Evolutionary conservation across 2,888 invertebrate species (phyloP), one percentile per base, ranked within the genome.

Genomic region (Catocala sponsa): DNA sequence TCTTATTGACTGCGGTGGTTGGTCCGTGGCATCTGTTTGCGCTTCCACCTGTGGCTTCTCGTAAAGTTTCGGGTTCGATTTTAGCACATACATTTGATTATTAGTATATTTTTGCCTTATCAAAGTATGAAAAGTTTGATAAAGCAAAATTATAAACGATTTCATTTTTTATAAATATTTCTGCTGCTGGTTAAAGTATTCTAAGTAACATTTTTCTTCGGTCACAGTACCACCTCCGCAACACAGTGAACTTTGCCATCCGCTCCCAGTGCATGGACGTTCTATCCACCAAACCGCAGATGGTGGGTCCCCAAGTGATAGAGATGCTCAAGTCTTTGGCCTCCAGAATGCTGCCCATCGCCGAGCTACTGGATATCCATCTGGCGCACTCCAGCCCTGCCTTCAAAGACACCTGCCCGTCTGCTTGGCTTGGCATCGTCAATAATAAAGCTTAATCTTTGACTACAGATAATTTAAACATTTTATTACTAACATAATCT

Each of bases 361-460:
- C 92, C 0, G 92, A 93, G 12, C 80, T 93, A 4, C 70, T 93
- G 59, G 93, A 93, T 62, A 70, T 91, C 6, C 93, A 93, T 69
- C 75, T 93, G 53, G 86, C 90, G 0, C 90, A 93, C 76, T 87
- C 84, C 67, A 93, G 93, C 62, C 88, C 91, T 0, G 91, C 88
- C 0, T 93, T 93, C 66, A 91, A 89, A 59, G 92, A 92, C 69
- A 84, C 86, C 51, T 90, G 91, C 48, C 91, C 92, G 0, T 64
- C 84, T 0, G 90, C 90, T 0, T 92, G 93, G 93, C 80, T 92
- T 0, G 91, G 89, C 0, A 92, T 93, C 15, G 92, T 92, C 35
- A 91, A 91, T 77, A 91, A 89, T 86, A 92, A 91, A 87, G 33
- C 41, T 6, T 55, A 51, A 10, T 0, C 42, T 4, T 12, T 9